Evolutionary conservation across 1,140 invertebrate genomes (phyloP).

Genomic region (Dinoponera quadriceps): DNA sequence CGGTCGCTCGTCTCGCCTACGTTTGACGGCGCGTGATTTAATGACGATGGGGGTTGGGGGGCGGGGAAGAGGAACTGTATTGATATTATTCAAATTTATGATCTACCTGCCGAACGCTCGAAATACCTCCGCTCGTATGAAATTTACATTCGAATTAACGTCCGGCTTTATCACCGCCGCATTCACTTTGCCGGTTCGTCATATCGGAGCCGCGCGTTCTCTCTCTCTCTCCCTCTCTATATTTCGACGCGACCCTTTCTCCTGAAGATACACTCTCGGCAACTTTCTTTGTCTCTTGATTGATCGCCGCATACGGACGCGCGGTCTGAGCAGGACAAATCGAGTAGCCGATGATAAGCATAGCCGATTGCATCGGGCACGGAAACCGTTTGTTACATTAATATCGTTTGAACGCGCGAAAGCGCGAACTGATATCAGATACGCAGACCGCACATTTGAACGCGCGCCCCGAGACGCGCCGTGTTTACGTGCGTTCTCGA

Average conservation of each 20-base stretch:
- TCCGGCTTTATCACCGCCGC: conserved; percentile 7
- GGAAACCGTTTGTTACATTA: conserved; percentile 35
- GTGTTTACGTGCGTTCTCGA: conserved; percentile 17
- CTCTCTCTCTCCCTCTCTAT: neutral
- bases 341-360: conserved; percentile 29
- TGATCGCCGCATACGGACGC: conserved; percentile 41
- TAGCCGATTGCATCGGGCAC: conserved; percentile 12
- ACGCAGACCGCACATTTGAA: conserved; percentile 23
- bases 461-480: neutral
- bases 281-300: conserved; percentile 59
- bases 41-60: too few species aligned
- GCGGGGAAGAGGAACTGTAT: conserved; percentile 55
- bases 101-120: conserved; percentile 33
- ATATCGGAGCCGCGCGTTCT: neutral
- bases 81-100: conserved; percentile 76
- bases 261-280: neutral
- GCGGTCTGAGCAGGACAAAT: too few species aligned
- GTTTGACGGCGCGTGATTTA: conserved; percentile 60
- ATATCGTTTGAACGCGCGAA: conserved; percentile 40
- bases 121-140: conserved; percentile 11
- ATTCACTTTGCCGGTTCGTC: conserved; percentile 45
- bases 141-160: conserved; percentile 74
- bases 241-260: neutral
- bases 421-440: conserved; percentile 38
- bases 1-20: conserved; percentile 63